These are phyloP conservation scores for Ameiurus melas DNA, from an alignment of 2,113 vertebrate species.

Conservation along the genomic window DNA sequence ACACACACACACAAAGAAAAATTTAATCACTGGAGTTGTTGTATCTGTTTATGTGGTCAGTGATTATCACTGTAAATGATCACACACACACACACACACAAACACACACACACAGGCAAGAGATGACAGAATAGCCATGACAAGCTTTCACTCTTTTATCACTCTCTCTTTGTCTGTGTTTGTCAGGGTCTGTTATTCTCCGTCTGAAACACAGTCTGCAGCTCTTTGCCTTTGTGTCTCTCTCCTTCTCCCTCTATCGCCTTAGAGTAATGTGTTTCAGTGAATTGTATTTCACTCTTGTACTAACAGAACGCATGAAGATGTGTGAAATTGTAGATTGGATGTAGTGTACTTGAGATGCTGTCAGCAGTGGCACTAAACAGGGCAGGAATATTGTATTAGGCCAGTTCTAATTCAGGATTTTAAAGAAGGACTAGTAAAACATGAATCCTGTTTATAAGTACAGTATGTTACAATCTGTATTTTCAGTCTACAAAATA, in stretches of 20 bases:
- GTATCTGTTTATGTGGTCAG: not conserved
- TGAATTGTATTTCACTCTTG: not conserved
- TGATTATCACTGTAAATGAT: not conserved
- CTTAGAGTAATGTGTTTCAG: not conserved
- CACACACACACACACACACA: constrained; percentile 25
- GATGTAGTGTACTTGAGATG: not conserved
- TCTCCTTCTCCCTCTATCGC: not conserved
- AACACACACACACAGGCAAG: constrained; percentile 4
- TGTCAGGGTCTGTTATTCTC: not conserved
- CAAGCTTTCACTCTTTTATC: constrained; percentile 44
- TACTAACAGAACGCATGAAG: not conserved
- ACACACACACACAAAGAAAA: constrained; percentile 16
- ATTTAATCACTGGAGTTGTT: not conserved
- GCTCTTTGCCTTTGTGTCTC: not conserved
- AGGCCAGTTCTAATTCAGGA: not conserved
- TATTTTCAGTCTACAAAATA: not conserved
- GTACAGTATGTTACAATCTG: not conserved
- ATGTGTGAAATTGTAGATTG: not conserved
- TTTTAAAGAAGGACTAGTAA: not conserved
- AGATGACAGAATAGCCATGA: constrained; percentile 33
- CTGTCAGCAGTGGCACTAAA: not conserved
- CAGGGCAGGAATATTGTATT: not conserved
- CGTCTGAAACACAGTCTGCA: constrained; percentile 40
- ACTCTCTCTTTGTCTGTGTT: not conserved
- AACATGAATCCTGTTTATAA: not conserved